Evolutionary conservation across 2,797 vertebrate species (phyloP).

Genomic region (Diglossa cyanea): DNA sequence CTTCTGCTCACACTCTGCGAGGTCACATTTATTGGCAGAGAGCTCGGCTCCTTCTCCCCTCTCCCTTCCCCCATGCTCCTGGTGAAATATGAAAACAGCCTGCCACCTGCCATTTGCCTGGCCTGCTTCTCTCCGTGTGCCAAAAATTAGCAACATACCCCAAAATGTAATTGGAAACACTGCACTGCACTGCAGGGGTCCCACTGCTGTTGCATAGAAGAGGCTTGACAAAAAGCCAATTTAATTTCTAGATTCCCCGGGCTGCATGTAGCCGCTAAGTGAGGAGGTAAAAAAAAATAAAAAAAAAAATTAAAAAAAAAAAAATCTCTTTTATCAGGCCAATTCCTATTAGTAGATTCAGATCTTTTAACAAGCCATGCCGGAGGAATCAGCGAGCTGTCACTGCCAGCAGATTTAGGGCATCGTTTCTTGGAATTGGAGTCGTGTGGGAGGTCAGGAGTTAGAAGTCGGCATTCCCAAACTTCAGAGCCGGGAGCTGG

Average conservation of each 20-base stretch:
- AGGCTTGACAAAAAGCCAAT: slow-evolving; percentile 57
- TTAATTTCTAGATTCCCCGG: slow-evolving; percentile 52
- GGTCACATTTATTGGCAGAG: slow-evolving; percentile 33
- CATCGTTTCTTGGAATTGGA: neutral
- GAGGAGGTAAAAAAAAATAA: neutral
- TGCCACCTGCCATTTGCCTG: slow-evolving; percentile 65
- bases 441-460: neutral
- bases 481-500: neutral
- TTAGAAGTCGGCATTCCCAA: neutral
- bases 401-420: slow-evolving; percentile 21
- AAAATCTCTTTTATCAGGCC: slow-evolving; percentile 34
- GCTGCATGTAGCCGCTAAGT: slow-evolving; percentile 22
- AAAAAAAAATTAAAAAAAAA: neutral
- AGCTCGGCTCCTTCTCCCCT: neutral
- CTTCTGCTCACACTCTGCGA: neutral
- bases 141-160: slow-evolving; percentile 60
- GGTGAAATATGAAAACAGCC: slow-evolving; percentile 51
- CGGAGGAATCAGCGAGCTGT: neutral
- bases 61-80: slow-evolving; percentile 16
- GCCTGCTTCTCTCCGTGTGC: slow-evolving; percentile 31
- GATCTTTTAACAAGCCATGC: neutral
- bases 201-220: slow-evolving; percentile 28
- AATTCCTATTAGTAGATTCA: slow-evolving; percentile 50
- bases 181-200: slow-evolving; percentile 42
- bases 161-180: slow-evolving; percentile 67